Percentiles rank a stretch among this genome's conserved stretches.
Conservation (phyloP, 2,113 vertebrate genomes). For the Stictonetta naevosa region DNA sequence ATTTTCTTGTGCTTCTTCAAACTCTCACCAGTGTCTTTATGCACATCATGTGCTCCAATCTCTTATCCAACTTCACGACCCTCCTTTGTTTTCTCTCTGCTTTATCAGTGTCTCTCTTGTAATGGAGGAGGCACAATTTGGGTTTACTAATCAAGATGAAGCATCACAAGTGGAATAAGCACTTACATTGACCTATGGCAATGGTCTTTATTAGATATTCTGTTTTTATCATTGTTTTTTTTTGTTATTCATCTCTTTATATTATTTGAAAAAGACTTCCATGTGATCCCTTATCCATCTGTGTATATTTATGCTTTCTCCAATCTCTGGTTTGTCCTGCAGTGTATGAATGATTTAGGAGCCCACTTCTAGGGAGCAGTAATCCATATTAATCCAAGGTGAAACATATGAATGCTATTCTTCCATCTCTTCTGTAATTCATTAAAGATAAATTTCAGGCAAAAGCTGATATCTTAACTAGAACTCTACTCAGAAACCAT, state of each 20-base stretch:
- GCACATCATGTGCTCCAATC: not conserved
- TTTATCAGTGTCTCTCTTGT: not conserved
- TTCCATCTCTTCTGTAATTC: not conserved
- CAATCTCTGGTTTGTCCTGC: not conserved
- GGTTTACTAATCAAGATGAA: not conserved
- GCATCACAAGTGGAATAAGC: not conserved
- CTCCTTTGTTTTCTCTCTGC: not conserved
- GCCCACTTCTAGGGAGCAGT: accelerated
- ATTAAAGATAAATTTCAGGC: not conserved
- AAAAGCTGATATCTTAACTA: not conserved
- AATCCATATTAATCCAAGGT: not conserved
- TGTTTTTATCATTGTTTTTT: not conserved
- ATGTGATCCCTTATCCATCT: not conserved
- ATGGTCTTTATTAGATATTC: not conserved
- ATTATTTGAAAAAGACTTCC: not conserved
- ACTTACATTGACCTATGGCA: not conserved
- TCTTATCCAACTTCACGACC: not conserved
- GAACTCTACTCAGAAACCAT: not conserved
- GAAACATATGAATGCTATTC: not conserved
- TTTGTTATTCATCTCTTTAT: not conserved
- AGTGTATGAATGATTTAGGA: not conserved
- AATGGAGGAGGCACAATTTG: not conserved
- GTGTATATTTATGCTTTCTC: not conserved
- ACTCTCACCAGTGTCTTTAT: not conserved
- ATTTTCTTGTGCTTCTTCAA: not conserved